Evolutionary conservation across 2,888 invertebrate genomes (phyloP), one percentile per base, ranked within the genome.

Genomic region (Polylopha cassiicola): DNA sequence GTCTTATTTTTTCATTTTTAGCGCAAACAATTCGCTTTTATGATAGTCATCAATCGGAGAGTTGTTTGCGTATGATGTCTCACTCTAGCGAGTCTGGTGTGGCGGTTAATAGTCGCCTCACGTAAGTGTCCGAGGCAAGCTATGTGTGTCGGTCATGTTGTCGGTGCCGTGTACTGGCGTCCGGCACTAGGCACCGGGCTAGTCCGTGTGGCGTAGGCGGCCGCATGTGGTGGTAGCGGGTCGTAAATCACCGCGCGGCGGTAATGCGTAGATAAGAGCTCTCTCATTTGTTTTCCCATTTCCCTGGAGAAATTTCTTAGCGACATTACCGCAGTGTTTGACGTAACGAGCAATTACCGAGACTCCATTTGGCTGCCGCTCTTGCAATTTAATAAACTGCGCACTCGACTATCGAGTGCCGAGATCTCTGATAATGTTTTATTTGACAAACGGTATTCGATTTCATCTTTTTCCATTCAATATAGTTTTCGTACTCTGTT

Each of bases 201-300:
- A 13, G 14, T 39, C 22, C 28, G 27, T 39, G 15, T 33, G 21
- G 29, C 50, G 44, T 47, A 48, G 36, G 18, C 49, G 24, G 54
- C 60, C 56, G 61, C 55, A 60, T 69, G 62, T 58, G 64, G 58
- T 55, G 66, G 76, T 72, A 75, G 77, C 67, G 65, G 55, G 65
- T 77, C 78, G 70, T 80, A 81, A 80, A 80, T 81, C 80, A 81
- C 74, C 54, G 64, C 67, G 67, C 69, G 61, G 57, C 68, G 72
- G 75, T 80, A 79, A 81, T 80, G 80, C 75, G 78, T 77, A 79
- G 82, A 81, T 80, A 81, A 80, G 71, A 80, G 74, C 75, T 73
- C 77, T 74, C 78, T 79, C 79, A 78, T 81, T 81, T 81, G 81
- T 81, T 80, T 79, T 73, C 71, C 78, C 77, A 80, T 81, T 80